Evolutionary conservation across 2,113 vertebrate species (phyloP), one percentile per base, ranked within the genome.

Genomic region (Coptodon bakossiorum): DNA sequence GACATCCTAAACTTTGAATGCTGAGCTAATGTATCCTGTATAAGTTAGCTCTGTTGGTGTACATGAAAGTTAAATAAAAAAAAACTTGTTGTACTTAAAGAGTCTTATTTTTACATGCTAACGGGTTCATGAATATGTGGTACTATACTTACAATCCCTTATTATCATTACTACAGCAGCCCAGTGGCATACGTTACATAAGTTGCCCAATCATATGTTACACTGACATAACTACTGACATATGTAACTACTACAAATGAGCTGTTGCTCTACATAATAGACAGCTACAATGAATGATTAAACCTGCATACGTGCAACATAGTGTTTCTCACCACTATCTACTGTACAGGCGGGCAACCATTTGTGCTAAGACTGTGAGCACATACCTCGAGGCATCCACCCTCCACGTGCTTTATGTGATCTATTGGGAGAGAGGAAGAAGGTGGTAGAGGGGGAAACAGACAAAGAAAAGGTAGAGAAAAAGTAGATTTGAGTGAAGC

Each of bases 401-500:
- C 68, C 43, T 84, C 83, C 27, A 59, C 86, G 88, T 89, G 90
- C 85, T 83, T 93, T 84, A 63, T 61, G 43, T 88, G 90, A 81
- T 84, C 80, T 76, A 6, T 52, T 73, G 83, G 86, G 90, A 90
- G 53, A 57, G 80, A 76, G 78, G 24, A 8, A 54, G 52, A 81
- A 83, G 50, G 68, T 78, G 73, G 56, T 36, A 71, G 52, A 86
- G 57, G 40, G 63, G 45, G 84, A 22, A 50, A 56, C 0, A 76
- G 83, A 84, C n/a, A 50, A 76, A 90, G 71, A 81, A 63, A 89
- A 86, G 66, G 68, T 73, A 50, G 63, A 79, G 66, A 71, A 80
- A 85, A 88, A 7, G 83, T 40, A 80, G 83, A 48, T 71, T 90
- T 90, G 91, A 92, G 87, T 93, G 93, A 93, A 90, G 87, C 90